Percentiles rank a stretch among this genome's conserved stretches.
Evolutionary conservation across 2,113 vertebrate genomes (phyloP).

Genomic region (Budorcas taxicolor): DNA sequence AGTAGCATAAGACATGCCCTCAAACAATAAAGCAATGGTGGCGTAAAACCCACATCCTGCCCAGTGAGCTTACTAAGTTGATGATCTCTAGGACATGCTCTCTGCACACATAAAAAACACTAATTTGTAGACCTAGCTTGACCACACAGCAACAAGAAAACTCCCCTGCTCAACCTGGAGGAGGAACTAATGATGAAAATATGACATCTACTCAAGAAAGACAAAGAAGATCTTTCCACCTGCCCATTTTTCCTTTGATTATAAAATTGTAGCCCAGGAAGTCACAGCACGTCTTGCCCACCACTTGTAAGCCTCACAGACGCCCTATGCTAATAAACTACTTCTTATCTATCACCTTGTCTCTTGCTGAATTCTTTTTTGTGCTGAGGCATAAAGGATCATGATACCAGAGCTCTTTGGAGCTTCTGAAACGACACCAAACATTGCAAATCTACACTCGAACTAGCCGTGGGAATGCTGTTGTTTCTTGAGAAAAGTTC

Average conservation of each 20-base stretch:
- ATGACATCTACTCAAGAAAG: not conserved
- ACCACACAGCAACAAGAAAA: not conserved
- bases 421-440: not conserved
- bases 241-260: not conserved
- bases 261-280: not conserved
- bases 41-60: not conserved
- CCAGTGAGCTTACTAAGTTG: not conserved
- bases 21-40: not conserved
- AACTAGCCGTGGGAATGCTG: not conserved
- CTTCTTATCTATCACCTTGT: not conserved
- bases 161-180: accelerated
- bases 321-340: not conserved
- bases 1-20: not conserved
- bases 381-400: not conserved
- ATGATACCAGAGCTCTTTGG: not conserved
- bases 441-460: not conserved
- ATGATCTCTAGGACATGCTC: not conserved
- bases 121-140: not conserved
- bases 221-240: not conserved
- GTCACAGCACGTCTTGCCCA: not conserved
- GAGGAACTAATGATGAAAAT: not conserved
- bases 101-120: not conserved
- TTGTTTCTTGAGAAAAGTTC: not conserved
- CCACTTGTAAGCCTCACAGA: not conserved
- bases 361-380: not conserved